A percentile compares a stretch with the other conserved stretches of the same genome.
These are phyloP conservation scores for Whitmania pigra DNA, from an alignment of 1,140 invertebrate genomes.

Conservation along the genomic window DNA sequence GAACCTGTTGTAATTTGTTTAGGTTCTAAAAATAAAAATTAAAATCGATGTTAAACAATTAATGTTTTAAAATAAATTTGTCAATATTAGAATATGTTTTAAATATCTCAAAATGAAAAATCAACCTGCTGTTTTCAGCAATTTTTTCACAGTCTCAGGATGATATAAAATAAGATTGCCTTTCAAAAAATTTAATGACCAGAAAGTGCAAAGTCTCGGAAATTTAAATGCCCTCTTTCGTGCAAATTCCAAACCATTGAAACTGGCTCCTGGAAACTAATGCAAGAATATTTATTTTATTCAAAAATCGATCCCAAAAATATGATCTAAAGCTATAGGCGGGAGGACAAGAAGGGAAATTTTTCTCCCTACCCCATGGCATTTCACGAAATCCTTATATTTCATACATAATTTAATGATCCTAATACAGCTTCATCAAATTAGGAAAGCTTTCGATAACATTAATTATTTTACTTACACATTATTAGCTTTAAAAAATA, in stretches of 20 bases:
- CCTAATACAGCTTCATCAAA: too few species aligned
- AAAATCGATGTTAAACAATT: not conserved
- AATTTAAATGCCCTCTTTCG: not conserved
- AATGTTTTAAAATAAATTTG: not conserved
- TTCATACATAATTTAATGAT: too few species aligned
- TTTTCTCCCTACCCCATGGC: not conserved
- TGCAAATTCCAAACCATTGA: not conserved
- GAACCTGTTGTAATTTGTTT: slow-evolving; percentile 20
- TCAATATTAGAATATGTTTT: not conserved
- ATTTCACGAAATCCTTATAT: too few species aligned
- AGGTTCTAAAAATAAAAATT: not conserved
- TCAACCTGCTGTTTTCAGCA: slow-evolving; percentile 5
- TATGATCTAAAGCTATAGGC: too few species aligned
- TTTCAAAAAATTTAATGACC: slow-evolving; percentile 4
- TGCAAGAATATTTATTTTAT: not conserved
- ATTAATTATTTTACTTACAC: too few species aligned
- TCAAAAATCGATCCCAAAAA: not conserved
- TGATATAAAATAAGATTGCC: not conserved
- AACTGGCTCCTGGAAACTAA: not conserved
- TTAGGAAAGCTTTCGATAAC: too few species aligned
- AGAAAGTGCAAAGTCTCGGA: not conserved
- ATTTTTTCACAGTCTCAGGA: slow-evolving; percentile 1
- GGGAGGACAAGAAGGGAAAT: too few species aligned
- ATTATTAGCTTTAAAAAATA: too few species aligned
- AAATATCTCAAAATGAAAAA: too few species aligned